A percentile compares a stretch with the other conserved stretches of the same genome.
These are phyloP conservation scores for Hylomyscus alleni DNA, from an alignment of 2,797 vertebrate species.

Conservation along the genomic window DNA sequence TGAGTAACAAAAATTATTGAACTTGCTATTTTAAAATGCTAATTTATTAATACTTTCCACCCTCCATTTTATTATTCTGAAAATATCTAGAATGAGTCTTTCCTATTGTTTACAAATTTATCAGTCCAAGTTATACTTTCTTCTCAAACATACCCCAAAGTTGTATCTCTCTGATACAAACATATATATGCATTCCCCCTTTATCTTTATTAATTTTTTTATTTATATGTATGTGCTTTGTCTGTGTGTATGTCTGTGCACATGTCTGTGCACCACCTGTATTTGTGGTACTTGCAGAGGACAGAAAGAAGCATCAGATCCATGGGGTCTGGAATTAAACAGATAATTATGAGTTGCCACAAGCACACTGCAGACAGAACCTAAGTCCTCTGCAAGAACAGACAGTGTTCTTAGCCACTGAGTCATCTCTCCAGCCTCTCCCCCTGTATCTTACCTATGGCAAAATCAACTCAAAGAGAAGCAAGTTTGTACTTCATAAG, in stretches of 20 bases:
- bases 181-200: not conserved
- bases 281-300: not conserved
- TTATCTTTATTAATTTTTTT: not conserved
- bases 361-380: not conserved
- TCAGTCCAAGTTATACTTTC: constrained; percentile 1
- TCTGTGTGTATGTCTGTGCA: not conserved
- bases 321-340: not conserved
- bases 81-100: not conserved
- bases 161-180: constrained; percentile 23
- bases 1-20: constrained; percentile 61
- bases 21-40: constrained; percentile 22
- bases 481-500: not conserved
- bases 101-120: constrained; percentile 41
- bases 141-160: constrained; percentile 13
- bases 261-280: not conserved
- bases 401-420: not conserved
- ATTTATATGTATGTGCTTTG: not conserved
- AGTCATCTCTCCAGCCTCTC: not conserved
- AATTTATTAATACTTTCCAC: constrained; percentile 27
- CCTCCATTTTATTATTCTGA: constrained; percentile 1
- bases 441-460: not conserved
- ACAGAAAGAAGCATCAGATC: not conserved
- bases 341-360: too few relatives aligned
- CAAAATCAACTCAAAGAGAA: constrained; percentile 38
- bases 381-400: not conserved